Percentiles rank a stretch among this genome's conserved stretches.
Evolutionary conservation across 2,797 vertebrate genomes (phyloP).

Genomic region (Prunella strophiata): DNA sequence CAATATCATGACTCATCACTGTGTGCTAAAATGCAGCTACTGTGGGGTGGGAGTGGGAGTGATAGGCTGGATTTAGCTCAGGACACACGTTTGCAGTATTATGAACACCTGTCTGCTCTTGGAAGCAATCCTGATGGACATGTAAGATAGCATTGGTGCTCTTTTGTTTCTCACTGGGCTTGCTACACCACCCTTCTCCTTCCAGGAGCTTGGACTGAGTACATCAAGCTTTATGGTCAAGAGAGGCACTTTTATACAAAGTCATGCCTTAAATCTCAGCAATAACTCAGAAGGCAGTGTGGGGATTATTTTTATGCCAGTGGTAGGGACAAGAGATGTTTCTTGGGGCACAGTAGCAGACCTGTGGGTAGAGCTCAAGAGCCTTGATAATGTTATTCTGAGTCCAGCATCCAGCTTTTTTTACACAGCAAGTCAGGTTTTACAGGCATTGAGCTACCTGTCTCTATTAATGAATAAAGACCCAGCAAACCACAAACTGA

Average conservation of each 20-base stretch:
- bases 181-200: background rate
- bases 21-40: background rate
- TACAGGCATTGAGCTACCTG: background rate
- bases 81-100: accelerated
- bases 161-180: background rate
- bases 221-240: background rate
- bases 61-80: background rate
- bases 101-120: background rate
- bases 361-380: background rate
- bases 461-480: background rate
- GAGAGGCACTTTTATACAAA: background rate
- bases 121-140: background rate
- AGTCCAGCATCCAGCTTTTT: background rate
- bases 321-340: background rate
- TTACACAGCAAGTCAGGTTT: background rate
- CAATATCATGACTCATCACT: background rate
- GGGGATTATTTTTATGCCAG: background rate
- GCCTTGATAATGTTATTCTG: background rate
- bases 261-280: background rate
- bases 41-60: background rate
- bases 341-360: background rate
- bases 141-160: too few relatives aligned
- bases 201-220: background rate
- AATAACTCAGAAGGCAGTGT: background rate
- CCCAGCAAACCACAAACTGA: background rate